A percentile compares a stretch with the other conserved stretches of the same genome.
Evolutionary conservation across 1,140 invertebrate species (phyloP).

Genomic region (Zaprionus nigranus): DNA sequence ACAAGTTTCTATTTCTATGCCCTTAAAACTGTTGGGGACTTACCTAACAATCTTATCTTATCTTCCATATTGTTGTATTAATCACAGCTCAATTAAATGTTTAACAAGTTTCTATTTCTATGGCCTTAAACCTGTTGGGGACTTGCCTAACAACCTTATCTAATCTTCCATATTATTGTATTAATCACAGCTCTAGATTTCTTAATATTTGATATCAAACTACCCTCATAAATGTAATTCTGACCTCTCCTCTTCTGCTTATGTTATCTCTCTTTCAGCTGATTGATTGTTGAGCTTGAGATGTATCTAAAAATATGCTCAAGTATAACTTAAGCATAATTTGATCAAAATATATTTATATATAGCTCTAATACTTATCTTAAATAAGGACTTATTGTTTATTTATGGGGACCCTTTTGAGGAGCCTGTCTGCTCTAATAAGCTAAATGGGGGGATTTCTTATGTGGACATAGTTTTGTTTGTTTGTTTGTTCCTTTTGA

Average conservation of each 20-base stretch:
- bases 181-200: background rate
- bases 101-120: too few species aligned
- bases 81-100: too few species aligned
- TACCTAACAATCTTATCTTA: background rate
- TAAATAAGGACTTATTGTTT: slow-evolving; percentile 12
- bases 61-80: background rate
- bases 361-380: slow-evolving; percentile 8
- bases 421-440: slow-evolving; percentile 30
- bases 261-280: background rate
- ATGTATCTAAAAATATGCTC: background rate
- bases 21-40: background rate
- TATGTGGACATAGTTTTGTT: slow-evolving; percentile 24
- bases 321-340: background rate
- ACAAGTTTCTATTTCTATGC: too few species aligned
- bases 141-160: background rate
- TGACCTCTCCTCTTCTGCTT: background rate
- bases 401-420: slow-evolving; percentile 18
- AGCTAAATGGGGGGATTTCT: slow-evolving; percentile 30
- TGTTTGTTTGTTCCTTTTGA: slow-evolving; percentile 43
- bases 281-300: background rate
- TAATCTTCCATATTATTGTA: background rate
- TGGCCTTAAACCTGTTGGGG: too few species aligned
- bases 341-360: background rate
- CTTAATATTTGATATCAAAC: background rate
- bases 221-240: background rate